These are phyloP conservation scores for Caenorhabditis remanei DNA, from an alignment of 1,140 invertebrate genomes.

Conservation along the genomic window DNA sequence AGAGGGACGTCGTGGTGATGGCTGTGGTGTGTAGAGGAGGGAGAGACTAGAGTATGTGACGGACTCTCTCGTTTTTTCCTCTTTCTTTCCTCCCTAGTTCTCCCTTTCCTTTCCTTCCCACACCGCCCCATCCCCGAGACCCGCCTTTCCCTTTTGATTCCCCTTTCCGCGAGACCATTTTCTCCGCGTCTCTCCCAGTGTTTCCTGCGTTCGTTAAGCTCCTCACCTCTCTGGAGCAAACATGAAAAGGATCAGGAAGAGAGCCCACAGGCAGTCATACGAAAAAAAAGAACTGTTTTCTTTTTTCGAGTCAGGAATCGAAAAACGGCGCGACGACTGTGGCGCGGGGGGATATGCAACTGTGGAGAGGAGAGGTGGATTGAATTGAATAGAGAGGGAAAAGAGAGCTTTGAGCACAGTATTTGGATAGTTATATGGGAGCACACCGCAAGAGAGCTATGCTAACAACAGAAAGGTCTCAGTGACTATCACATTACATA, in stretches of 20 bases:
- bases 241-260: conserved; percentile 24
- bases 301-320: conserved; percentile 17
- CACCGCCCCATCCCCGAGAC: conserved; percentile 41
- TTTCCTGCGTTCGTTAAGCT: conserved; percentile 21
- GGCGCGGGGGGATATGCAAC: neutral
- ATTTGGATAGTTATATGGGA: conserved; percentile 52
- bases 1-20: conserved; percentile 6
- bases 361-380: neutral
- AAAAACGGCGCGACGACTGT: too few relatives aligned
- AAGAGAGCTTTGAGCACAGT: conserved; percentile 27
- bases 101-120: neutral
- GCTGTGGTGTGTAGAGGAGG: conserved; percentile 5
- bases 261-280: neutral
- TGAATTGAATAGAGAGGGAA: conserved; percentile 13
- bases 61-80: conserved; percentile 17
- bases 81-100: conserved; percentile 13
- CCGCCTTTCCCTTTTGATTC: conserved; percentile 9
- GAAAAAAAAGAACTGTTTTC: neutral
- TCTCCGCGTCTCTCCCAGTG: neutral
- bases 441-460: conserved; percentile 46
- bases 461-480: conserved; percentile 45
- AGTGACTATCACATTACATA: conserved; percentile 47
- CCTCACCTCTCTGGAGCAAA: conserved; percentile 32
- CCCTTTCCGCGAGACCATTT: conserved; percentile 46
- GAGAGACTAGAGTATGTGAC: conserved; percentile 44